Percentiles rank a stretch among this genome's conserved stretches.
Conservation (phyloP, 2,113 vertebrate genomes). For the Dasyurus viverrinus region DNA sequence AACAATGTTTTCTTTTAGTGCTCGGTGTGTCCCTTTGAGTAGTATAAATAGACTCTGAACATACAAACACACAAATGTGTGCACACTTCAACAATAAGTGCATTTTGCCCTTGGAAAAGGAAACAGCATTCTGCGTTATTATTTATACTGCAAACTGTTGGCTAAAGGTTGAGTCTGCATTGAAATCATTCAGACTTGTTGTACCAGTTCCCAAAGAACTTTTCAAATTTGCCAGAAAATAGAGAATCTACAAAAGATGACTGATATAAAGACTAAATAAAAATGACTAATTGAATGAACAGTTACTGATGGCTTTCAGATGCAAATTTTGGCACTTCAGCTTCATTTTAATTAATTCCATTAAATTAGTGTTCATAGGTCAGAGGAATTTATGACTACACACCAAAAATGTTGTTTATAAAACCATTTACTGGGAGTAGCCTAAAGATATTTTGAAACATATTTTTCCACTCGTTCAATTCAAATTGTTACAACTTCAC, state of each 20-base stretch:
- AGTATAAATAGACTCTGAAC: neutral
- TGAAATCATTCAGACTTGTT: constrained; percentile 58
- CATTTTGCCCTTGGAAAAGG: constrained; percentile 35
- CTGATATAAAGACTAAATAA: constrained; percentile 69
- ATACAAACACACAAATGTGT: neutral
- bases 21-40: neutral
- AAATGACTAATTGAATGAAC: constrained; percentile 72
- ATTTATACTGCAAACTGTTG: constrained; percentile 41
- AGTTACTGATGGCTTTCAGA: constrained; percentile 74
- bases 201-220: constrained; percentile 37
- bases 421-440: constrained; percentile 66
- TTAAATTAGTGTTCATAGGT: constrained; percentile 71
- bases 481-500: constrained; percentile 66
- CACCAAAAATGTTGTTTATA: constrained; percentile 73
- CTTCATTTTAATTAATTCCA: constrained; percentile 76
- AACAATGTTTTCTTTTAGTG: constrained; percentile 29
- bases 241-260: constrained; percentile 64
- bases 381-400: constrained; percentile 75
- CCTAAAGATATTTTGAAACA: constrained; percentile 64
- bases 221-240: constrained; percentile 53
- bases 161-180: constrained; percentile 19
- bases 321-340: constrained; percentile 73
- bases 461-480: constrained; percentile 58
- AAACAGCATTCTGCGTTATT: constrained; percentile 13
- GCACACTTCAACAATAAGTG: neutral